These are phyloP conservation scores for Distichodus sexfasciatus DNA, from an alignment of 2,797 vertebrate species.

Conservation along the genomic window DNA sequence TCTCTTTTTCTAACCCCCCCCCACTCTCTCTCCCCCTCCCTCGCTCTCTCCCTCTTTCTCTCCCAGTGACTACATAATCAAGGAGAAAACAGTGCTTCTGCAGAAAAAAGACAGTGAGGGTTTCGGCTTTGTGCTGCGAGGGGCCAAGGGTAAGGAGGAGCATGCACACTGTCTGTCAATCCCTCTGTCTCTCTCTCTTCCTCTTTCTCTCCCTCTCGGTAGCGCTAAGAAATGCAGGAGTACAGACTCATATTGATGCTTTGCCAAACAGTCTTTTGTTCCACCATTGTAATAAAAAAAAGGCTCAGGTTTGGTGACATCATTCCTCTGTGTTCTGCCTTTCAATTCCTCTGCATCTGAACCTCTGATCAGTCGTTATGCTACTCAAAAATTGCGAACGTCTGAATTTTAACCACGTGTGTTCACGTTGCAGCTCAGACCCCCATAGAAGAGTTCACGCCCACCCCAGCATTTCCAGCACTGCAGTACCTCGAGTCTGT, in stretches of 20 bases:
- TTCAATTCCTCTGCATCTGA: neutral
- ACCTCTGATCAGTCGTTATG: neutral
- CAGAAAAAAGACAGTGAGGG: slow-evolving; percentile 96
- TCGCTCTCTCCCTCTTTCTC: slow-evolving; percentile 4
- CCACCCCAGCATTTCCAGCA: slow-evolving; percentile 90
- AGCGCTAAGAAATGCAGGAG: neutral
- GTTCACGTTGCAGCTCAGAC: slow-evolving; percentile 82
- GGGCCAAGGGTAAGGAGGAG: slow-evolving; percentile 85
- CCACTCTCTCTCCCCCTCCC: slow-evolving; percentile 23
- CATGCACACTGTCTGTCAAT: slow-evolving; percentile 11
- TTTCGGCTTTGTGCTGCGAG: slow-evolving; percentile 92
- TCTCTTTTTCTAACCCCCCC: slow-evolving; percentile 5
- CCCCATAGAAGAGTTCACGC: slow-evolving; percentile 94
- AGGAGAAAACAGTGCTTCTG: slow-evolving; percentile 91
- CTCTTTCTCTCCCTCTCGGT: neutral
- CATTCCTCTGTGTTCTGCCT: slow-evolving; percentile 10
- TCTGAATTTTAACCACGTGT: no score
- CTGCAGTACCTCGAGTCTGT: slow-evolving; percentile 93
- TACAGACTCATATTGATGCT: slow-evolving; percentile 4
- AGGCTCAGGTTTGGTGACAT: slow-evolving; percentile 9
- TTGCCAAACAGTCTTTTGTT: slow-evolving; percentile 15
- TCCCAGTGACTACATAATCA: slow-evolving; percentile 91
- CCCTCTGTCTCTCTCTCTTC: slow-evolving; percentile 6
- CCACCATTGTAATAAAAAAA: neutral
- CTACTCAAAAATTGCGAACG: neutral